A percentile compares a stretch with the other conserved stretches of the same genome.
phyloP scores from a whole-genome alignment of 2,888 invertebrate genomes.

The Allolobophora icterica region DNA sequence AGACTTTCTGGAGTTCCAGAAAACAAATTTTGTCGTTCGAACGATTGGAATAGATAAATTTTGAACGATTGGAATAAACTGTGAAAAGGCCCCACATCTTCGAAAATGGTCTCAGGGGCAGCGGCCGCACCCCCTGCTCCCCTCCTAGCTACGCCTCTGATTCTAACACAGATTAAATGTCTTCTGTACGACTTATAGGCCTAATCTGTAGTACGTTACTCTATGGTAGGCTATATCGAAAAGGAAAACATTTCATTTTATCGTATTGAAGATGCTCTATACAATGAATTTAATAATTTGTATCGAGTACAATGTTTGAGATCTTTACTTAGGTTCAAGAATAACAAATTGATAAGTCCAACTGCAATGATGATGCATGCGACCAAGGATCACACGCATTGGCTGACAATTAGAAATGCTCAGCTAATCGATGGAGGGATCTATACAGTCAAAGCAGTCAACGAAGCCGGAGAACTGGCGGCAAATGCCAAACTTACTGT shows the following conservation, averaged over 20 bases:
- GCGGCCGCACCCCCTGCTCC: too few species aligned
- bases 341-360: slow-evolving; percentile 6
- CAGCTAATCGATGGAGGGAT: background rate
- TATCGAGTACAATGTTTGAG: background rate
- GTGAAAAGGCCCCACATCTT: too few species aligned
- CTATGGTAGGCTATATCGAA: background rate
- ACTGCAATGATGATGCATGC: background rate
- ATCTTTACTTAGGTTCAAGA: slow-evolving; percentile 12
- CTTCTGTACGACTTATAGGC: too few species aligned
- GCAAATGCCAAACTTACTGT: background rate
- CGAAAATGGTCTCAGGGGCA: too few species aligned
- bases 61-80: too few species aligned
- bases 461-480: background rate
- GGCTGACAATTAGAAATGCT: background rate
- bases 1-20: too few species aligned
- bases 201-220: background rate
- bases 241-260: too few species aligned
- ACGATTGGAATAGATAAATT: too few species aligned
- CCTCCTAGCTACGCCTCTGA: too few species aligned
- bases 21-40: too few species aligned
- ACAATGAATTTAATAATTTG: background rate
- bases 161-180: too few species aligned
- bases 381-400: background rate
- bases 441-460: background rate
- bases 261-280: too few species aligned